A percentile compares a stretch with the other conserved stretches of the same genome.
Evolutionary conservation across 2,888 invertebrate species (phyloP).

Genomic region (Acrobasis consociella): DNA sequence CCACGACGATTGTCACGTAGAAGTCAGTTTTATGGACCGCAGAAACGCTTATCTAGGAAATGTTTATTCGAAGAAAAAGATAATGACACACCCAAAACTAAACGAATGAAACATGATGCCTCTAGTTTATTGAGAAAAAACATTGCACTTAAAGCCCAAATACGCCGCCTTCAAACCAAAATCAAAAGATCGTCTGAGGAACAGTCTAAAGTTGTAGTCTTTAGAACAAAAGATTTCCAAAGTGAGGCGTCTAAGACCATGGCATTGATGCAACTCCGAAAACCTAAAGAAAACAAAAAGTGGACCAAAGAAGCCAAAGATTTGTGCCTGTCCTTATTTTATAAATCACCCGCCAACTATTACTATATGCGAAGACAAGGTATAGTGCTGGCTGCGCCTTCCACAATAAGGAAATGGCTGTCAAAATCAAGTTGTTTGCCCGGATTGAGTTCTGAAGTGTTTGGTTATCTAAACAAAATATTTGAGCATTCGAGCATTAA

Average conservation of each 20-base stretch:
- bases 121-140: background rate
- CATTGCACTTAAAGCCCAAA: background rate
- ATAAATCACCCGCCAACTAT: background rate
- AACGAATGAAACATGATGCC: background rate
- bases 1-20: background rate
- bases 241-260: background rate
- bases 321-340: background rate
- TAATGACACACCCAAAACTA: background rate
- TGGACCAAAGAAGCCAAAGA: conserved; percentile 1
- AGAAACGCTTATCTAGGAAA: background rate
- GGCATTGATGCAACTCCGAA: background rate
- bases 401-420: background rate
- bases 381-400: background rate
- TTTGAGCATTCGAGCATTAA: background rate
- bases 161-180: background rate
- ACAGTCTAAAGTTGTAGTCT: too few relatives aligned
- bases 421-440: background rate
- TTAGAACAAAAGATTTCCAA: background rate
- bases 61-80: background rate
- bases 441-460: background rate
- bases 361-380: background rate
- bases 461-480: background rate
- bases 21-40: too few relatives aligned
- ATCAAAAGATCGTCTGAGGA: background rate
- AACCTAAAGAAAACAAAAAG: background rate